phyloP scores from a whole-genome alignment of 2,797 vertebrate species.

The Lacerta viridis region DNA sequence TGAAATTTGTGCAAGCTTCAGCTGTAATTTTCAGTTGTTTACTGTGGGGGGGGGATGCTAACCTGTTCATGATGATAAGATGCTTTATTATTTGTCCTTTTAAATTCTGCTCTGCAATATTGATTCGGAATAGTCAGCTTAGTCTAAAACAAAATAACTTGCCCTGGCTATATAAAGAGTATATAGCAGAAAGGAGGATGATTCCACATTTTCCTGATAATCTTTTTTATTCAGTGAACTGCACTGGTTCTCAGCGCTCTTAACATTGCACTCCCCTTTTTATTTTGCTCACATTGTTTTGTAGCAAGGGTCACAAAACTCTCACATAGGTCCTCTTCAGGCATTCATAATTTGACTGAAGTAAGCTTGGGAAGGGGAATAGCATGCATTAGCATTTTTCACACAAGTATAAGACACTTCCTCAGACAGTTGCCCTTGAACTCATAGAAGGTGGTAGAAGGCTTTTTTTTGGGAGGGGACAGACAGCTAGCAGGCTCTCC shows the following conservation, averaged over 20 bases:
- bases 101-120: not conserved
- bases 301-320: not conserved
- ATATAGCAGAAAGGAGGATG: not conserved
- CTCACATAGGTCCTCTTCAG: not conserved
- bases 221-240: not conserved
- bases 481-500: no score
- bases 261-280: not conserved
- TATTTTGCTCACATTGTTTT: not conserved
- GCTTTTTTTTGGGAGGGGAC: no score
- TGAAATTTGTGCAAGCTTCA: not conserved
- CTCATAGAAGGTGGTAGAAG: no score
- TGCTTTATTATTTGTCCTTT: not conserved
- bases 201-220: not conserved
- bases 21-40: not conserved
- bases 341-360: no score
- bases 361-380: no score
- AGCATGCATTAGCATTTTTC: no score
- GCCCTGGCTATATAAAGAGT: not conserved
- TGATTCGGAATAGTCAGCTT: not conserved
- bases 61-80: not conserved
- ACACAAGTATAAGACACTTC: no score
- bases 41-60: not conserved
- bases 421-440: no score
- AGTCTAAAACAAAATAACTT: not conserved
- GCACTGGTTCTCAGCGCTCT: not conserved